Evolutionary conservation across 2,113 vertebrate genomes (phyloP).

Genomic region (Podarcis cretensis): DNA sequence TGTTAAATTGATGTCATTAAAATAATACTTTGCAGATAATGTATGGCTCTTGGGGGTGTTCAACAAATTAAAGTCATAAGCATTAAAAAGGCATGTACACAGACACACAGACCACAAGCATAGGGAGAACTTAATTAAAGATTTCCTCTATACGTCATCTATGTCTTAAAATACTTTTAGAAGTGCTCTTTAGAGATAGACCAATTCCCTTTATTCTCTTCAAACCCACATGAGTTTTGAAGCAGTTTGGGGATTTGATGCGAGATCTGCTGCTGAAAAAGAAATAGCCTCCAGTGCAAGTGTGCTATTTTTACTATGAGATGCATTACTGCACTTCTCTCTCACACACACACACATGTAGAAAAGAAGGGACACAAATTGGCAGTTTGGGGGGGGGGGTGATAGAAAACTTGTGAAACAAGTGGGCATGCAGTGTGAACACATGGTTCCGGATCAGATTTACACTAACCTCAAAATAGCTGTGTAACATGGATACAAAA

Average conservation of each 20-base stretch:
- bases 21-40: conserved; percentile 34
- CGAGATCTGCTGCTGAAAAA: neutral
- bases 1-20: conserved; percentile 27
- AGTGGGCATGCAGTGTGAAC: neutral
- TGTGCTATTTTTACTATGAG: neutral
- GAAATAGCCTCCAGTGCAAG: neutral
- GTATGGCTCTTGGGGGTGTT: conserved; percentile 13
- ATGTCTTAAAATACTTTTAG: conserved; percentile 2
- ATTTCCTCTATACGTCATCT: conserved; percentile 18
- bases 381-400: neutral
- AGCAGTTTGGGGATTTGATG: neutral
- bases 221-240: conserved; percentile 1
- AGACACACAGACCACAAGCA: neutral
- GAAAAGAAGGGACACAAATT: neutral
- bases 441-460: neutral
- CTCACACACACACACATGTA: neutral
- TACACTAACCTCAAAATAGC: neutral
- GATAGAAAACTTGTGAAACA: neutral
- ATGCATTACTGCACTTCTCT: neutral
- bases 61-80: conserved; percentile 24
- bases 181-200: conserved; percentile 5
- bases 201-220: neutral
- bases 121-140: conserved; percentile 34
- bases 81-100: conserved; percentile 3
- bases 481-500: neutral